These are phyloP conservation scores for Phenganax subtilis DNA, from an alignment of 92 coral and sea anemone genomes.

Conservation along the genomic window DNA sequence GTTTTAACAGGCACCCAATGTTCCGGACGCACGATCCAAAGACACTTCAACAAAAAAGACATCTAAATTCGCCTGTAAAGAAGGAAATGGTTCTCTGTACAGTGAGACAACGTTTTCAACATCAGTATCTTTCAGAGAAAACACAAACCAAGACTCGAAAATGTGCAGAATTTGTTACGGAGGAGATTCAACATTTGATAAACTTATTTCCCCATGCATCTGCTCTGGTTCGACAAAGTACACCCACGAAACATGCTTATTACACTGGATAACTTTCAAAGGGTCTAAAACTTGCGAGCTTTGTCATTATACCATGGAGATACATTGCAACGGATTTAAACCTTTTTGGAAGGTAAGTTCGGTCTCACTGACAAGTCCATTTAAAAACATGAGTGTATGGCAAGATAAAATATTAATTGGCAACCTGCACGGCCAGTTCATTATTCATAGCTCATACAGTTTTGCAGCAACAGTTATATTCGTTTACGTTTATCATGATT, in stretches of 20 bases:
- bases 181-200: constrained; percentile 25
- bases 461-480: no score
- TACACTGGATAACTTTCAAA: constrained; percentile 21
- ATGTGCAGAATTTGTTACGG: constrained; percentile 36
- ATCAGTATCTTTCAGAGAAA: not conserved
- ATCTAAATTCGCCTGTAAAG: not conserved
- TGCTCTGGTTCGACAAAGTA: constrained; percentile 37
- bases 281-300: constrained; percentile 26
- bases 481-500: not conserved
- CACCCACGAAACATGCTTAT: constrained; percentile 29
- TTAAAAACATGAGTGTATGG: no score
- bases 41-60: not conserved
- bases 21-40: not conserved
- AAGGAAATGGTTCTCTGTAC: not conserved
- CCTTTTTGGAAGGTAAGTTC: constrained; percentile 37
- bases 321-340: constrained; percentile 32
- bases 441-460: no score
- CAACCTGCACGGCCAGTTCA: no score
- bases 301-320: constrained; percentile 23
- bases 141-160: not conserved
- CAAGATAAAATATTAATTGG: no score
- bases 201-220: constrained; percentile 27
- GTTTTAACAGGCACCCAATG: not conserved
- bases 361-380: no score
- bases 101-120: not conserved